phyloP scores from a whole-genome alignment of 1,140 invertebrate species.

The Pseudomyrmex cubaensis region DNA sequence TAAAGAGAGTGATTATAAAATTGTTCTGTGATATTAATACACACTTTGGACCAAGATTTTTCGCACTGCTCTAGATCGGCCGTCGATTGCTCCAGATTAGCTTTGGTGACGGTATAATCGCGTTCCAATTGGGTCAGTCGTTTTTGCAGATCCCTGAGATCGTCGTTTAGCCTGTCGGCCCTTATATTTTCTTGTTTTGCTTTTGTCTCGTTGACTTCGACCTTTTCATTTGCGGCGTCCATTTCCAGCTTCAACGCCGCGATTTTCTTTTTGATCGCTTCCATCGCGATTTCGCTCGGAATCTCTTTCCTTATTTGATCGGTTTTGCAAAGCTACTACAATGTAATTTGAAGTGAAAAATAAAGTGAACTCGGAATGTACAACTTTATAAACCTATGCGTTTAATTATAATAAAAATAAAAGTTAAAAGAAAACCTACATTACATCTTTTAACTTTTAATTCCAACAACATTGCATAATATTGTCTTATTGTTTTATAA shows the following conservation, averaged over 20 bases:
- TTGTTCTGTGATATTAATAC: conserved; percentile 36
- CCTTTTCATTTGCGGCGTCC: conserved; percentile 91
- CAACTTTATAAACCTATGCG: neutral
- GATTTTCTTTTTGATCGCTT: conserved; percentile 96
- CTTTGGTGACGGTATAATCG: conserved; percentile 88
- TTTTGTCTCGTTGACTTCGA: conserved; percentile 90
- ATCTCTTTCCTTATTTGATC: conserved; percentile 38
- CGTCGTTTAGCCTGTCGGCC: conserved; percentile 90
- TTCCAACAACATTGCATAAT: conserved; percentile 3
- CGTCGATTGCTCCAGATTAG: conserved; percentile 87
- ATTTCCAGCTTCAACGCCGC: conserved; percentile 93
- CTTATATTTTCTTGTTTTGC: conserved; percentile 89
- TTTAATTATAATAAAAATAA: conserved; percentile 4
- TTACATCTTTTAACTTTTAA: neutral
- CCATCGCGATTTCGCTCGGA: conserved; percentile 85
- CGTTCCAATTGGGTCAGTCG: conserved; percentile 89
- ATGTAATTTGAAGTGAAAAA: neutral
- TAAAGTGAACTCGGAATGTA: neutral
- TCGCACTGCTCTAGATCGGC: conserved; percentile 90
- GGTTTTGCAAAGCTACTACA: conserved; percentile 1
- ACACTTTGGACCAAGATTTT: conserved; percentile 86
- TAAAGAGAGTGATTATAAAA: neutral
- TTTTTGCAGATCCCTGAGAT: conserved; percentile 89
- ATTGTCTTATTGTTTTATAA: too few species aligned
- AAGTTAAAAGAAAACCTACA: neutral